Base-by-base conservation (phyloP, 2,888 invertebrate species). In the Melinaea menophilus region DNA sequence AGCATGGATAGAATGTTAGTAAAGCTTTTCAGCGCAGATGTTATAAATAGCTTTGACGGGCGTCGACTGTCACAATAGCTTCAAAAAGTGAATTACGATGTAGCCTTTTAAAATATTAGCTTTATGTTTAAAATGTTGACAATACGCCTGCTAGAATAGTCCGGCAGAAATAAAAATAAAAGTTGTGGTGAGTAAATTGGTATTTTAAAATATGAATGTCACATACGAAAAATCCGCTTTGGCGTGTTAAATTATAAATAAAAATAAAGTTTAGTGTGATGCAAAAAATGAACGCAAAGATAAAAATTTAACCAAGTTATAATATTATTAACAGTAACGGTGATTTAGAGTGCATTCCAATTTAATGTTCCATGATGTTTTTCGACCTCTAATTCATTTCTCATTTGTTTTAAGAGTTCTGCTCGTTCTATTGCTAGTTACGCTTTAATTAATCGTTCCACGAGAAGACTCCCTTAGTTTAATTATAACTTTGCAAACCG, bases 371-470 rank as follows among this genome's bases (percentile, higher is more conserved):
- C 73, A 71, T 71, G 65, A 67, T 69, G 70, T 71, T 68, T 71
- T 69, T 73, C 75, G 70, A 72, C 70, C 72, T 71, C 71, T 71
- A 69, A 73, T 78, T 79, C 81, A 80, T 82, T 78, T 73, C 72
- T 79, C 78, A 79, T 77, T 77, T 73, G 70, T 75, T 75, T 68
- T 68, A 70, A 67, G 73, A 74, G 78, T 41, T 41, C 11, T 41
- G 41, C 41, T 41, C 3, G 9, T 41, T 41, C 77, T 82, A 82
- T 81, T 79, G 77, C 80, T 70, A 78, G 79, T 79, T 80, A 78
- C 76, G 74, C 69, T 75, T 79, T 84, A 83, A 87, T 85, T 85
- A 84, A 84, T 85, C 84, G 81, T 79, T 78, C 71, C 75, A 75
- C 67, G 75, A 71, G 75, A 78, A 79, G 76, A 77, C 78, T 80